These are phyloP conservation scores for Pollenia amentaria DNA, from an alignment of 2,888 invertebrate species.

Conservation along the genomic window DNA sequence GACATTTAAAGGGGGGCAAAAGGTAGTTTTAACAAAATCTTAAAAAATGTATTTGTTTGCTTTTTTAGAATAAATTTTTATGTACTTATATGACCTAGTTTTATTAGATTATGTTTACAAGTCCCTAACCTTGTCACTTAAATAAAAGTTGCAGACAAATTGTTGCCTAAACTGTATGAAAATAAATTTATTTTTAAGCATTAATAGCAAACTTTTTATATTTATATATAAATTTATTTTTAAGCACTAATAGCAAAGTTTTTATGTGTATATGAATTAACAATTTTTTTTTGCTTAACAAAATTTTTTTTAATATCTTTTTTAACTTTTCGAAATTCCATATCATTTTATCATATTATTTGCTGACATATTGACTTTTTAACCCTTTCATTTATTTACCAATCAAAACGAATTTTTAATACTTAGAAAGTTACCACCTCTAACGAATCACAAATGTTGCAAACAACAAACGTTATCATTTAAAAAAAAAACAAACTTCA, in stretches of 20 bases:
- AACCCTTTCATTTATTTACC: slow-evolving; percentile 69
- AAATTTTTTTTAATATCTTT: not conserved
- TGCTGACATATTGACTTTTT: slow-evolving; percentile 69
- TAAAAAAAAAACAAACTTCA: slow-evolving; percentile 61
- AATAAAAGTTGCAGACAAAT: slow-evolving; percentile 41
- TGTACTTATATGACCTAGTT: slow-evolving; percentile 33
- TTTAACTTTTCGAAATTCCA: slow-evolving; percentile 18
- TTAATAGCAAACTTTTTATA: not conserved
- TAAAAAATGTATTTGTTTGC: not conserved
- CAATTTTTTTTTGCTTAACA: too few relatives aligned
- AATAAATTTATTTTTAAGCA: not conserved
- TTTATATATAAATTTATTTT: not conserved
- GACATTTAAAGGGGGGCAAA: not conserved
- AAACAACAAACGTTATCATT: slow-evolving; percentile 63
- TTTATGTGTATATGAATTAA: not conserved
- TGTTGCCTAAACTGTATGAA: slow-evolving; percentile 11
- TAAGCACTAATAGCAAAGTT: not conserved
- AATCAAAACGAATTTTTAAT: slow-evolving; percentile 70
- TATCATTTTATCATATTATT: slow-evolving; percentile 62
- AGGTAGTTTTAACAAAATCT: not conserved
- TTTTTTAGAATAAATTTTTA: not conserved
- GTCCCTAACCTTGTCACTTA: slow-evolving; percentile 58
- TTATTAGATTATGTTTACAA: slow-evolving; percentile 3
- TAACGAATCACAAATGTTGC: slow-evolving; percentile 50
- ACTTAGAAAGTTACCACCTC: slow-evolving; percentile 73